Evolutionary conservation across 2,888 invertebrate genomes (phyloP).

Genomic region (Calameuta pallipes): DNA sequence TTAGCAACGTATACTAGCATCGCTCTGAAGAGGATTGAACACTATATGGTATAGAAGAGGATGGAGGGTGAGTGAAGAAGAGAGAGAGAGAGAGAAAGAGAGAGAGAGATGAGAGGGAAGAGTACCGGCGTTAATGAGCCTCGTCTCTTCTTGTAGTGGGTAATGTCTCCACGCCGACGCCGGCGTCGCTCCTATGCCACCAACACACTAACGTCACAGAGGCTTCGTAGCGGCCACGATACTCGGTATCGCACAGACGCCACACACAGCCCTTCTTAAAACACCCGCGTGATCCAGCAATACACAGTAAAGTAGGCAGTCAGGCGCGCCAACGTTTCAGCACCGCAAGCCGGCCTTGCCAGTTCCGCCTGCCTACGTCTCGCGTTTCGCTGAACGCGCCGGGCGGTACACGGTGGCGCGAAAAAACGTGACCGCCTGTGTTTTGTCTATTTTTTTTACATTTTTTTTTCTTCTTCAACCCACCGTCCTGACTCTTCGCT

Average conservation of each 20-base stretch:
- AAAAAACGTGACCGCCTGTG: conserved; percentile 10
- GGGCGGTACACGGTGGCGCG: conserved; percentile 23
- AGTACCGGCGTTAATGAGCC: conserved; percentile 42
- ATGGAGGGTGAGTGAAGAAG: conserved; percentile 14
- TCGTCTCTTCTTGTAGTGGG: conserved; percentile 39
- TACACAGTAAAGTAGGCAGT: conserved; percentile 6
- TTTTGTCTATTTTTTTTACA: background rate
- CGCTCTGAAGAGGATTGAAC: background rate
- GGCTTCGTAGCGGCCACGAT: conserved; percentile 19
- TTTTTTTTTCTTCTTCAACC: background rate
- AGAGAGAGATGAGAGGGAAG: conserved; percentile 16
- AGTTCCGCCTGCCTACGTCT: conserved; percentile 42
- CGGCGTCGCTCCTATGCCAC: conserved; percentile 21
- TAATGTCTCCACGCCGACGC: conserved; percentile 38
- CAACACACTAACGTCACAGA: conserved; percentile 11
- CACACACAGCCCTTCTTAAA: conserved; percentile 18
- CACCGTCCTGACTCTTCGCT: background rate
- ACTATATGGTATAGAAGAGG: background rate
- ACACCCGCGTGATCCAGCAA: conserved; percentile 15
- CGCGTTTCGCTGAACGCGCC: conserved; percentile 22
- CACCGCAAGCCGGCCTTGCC: conserved; percentile 41
- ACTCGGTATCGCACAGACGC: conserved; percentile 23
- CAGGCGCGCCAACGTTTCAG: conserved; percentile 9
- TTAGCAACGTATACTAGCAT: conserved; percentile 28
- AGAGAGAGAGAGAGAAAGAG: background rate